A percentile compares a stretch with the other conserved stretches of the same genome.
These are phyloP conservation scores for Istiophorus platypterus DNA, from an alignment of 2,113 vertebrate species.

Conservation along the genomic window DNA sequence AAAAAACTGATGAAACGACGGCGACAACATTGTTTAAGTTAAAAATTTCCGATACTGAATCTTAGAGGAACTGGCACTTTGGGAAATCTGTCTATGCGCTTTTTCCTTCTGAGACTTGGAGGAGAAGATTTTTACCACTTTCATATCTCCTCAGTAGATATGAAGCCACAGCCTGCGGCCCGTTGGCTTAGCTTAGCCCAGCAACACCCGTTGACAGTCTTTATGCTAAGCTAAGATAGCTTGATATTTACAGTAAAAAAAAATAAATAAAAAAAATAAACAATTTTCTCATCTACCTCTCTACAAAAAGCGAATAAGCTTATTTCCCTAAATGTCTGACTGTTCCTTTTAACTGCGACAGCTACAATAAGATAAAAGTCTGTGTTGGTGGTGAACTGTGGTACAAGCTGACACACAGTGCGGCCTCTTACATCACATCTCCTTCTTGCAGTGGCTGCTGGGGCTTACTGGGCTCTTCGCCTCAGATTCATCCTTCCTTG, in stretches of 20 bases:
- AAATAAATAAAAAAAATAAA: neutral
- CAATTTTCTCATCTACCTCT: conserved; percentile 2
- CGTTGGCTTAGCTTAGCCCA: neutral
- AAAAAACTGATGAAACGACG: neutral
- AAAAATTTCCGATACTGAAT: neutral
- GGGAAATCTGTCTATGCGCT: neutral
- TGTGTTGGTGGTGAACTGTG: conserved; percentile 19
- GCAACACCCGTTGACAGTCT: neutral
- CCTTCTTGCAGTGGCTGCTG: conserved; percentile 77
- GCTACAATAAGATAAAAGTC: neutral
- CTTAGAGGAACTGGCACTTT: neutral
- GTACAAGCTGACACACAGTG: conserved; percentile 2
- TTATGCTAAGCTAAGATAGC: neutral
- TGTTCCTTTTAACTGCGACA: neutral
- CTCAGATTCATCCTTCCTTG: conserved; percentile 77
- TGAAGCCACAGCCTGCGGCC: neutral
- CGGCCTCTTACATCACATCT: conserved; percentile 48
- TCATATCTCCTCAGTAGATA: neutral
- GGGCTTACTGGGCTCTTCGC: conserved; percentile 74
- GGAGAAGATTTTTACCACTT: neutral
- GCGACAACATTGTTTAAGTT: neutral
- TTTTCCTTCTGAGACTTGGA: neutral
- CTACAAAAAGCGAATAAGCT: neutral
- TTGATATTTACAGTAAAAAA: neutral
- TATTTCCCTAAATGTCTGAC: neutral